phyloP scores from a whole-genome alignment of 2,113 vertebrate genomes.

The Lichenostomus cassidix region DNA sequence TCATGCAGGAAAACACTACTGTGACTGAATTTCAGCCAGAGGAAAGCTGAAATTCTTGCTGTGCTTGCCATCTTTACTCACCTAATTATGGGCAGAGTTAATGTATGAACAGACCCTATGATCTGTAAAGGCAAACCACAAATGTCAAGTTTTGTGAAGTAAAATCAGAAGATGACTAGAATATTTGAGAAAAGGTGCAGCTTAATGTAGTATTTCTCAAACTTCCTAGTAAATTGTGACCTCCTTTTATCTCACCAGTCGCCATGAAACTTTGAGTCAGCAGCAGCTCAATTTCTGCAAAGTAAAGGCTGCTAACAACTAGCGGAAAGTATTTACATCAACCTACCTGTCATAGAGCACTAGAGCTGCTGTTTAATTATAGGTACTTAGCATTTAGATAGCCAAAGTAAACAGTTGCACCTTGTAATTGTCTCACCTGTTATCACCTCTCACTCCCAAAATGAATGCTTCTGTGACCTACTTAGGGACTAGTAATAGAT shows the following conservation, averaged over 20 bases:
- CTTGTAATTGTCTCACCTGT: background rate
- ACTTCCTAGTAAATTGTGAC: background rate
- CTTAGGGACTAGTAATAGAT: background rate
- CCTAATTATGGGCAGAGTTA: slow-evolving; percentile 12
- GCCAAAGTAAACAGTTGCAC: background rate
- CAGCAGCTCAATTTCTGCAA: background rate
- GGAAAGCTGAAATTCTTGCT: slow-evolving; percentile 17
- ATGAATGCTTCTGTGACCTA: background rate
- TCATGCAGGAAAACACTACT: background rate
- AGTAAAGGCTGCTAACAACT: background rate
- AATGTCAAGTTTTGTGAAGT: slow-evolving; percentile 2
- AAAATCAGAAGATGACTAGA: background rate
- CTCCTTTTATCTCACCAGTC: background rate
- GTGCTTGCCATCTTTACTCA: background rate
- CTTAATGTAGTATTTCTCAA: slow-evolving; percentile 13
- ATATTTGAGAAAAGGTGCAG: background rate
- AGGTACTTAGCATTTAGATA: background rate
- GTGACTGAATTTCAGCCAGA: background rate
- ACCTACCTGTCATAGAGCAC: background rate
- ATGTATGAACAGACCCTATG: background rate
- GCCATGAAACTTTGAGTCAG: background rate
- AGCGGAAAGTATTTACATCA: background rate
- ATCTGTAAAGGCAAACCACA: slow-evolving; percentile 33
- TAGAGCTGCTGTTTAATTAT: background rate
- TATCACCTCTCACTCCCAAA: background rate